These are phyloP conservation scores for Acipenser transmontanus DNA, from an alignment of 2,797 vertebrate genomes.

Conservation along the genomic window DNA sequence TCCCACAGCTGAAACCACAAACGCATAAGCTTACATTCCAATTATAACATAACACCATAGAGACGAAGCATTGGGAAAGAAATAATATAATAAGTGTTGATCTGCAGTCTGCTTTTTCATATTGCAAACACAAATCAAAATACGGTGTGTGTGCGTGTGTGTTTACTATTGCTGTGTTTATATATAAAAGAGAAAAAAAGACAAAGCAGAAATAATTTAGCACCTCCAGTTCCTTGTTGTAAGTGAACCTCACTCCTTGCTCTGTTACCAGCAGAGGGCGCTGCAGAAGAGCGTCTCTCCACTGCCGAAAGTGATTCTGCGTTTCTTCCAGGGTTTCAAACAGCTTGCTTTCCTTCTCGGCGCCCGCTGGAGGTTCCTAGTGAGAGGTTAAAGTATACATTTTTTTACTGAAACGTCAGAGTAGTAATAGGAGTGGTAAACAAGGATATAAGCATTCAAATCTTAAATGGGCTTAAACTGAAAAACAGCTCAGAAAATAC, in stretches of 20 bases:
- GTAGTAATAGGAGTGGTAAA: not conserved
- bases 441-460: not conserved
- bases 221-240: conserved; percentile 53
- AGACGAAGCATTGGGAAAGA: too few species aligned
- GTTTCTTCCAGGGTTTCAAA: rapidly evolving
- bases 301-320: conserved; percentile 29
- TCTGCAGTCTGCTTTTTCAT: too few species aligned
- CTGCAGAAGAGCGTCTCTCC: conserved; percentile 34
- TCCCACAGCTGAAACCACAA: conserved; percentile 53
- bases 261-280: not conserved
- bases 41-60: too few species aligned
- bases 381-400: not conserved
- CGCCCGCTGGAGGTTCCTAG: not conserved
- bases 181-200: not conserved
- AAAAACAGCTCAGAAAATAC: not conserved
- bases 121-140: too few species aligned
- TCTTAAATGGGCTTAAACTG: not conserved
- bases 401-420: not conserved
- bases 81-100: too few species aligned
- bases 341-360: conserved; percentile 6
- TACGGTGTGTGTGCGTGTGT: too few species aligned
- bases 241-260: conserved; percentile 13
- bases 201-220: not conserved
- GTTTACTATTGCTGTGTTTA: not conserved
- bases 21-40: not conserved